A percentile compares a stretch with the other conserved stretches of the same genome.
phyloP scores from a whole-genome alignment of 1,140 invertebrate species.

The Dreissena rostriformis region DNA sequence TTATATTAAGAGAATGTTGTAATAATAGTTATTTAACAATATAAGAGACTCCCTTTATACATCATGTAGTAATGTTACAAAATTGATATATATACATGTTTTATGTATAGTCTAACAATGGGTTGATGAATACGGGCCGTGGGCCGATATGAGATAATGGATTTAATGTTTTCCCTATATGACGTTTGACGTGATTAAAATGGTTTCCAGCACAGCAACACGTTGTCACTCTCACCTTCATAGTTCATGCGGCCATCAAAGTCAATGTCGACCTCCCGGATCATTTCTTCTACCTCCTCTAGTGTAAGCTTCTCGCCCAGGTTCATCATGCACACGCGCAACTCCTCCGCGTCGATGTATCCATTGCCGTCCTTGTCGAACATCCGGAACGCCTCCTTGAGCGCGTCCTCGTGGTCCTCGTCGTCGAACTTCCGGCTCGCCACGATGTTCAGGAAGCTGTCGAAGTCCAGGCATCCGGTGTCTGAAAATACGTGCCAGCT shows the following conservation, averaged over 20 bases:
- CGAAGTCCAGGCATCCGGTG: slow-evolving; percentile 77
- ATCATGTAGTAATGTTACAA: too few relatives aligned
- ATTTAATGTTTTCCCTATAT: too few relatives aligned
- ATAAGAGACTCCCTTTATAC: too few relatives aligned
- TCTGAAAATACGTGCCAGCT: slow-evolving; percentile 62
- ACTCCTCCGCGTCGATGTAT: slow-evolving; percentile 82
- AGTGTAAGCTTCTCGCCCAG: slow-evolving; percentile 95
- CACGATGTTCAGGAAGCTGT: slow-evolving; percentile 74
- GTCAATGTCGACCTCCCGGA: slow-evolving; percentile 94
- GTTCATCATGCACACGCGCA: slow-evolving; percentile 92
- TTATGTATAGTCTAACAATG: too few relatives aligned
- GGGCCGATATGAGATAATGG: too few relatives aligned
- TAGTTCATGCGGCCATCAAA: slow-evolving; percentile 86
- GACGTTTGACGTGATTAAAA: too few relatives aligned
- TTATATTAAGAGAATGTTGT: too few relatives aligned
- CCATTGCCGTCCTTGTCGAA: slow-evolving; percentile 99
- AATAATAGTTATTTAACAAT: too few relatives aligned
- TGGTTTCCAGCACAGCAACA: too few relatives aligned
- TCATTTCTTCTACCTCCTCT: slow-evolving; percentile 96
- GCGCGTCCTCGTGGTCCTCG: slow-evolving; percentile 85
- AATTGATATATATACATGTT: too few relatives aligned
- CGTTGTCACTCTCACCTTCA: slow-evolving; percentile 69
- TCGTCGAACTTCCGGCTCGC: slow-evolving; percentile 72
- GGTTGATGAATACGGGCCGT: too few relatives aligned
- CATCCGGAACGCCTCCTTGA: slow-evolving; percentile 98